Evolutionary conservation across 2,797 vertebrate species (phyloP).

Genomic region (Amphiprion clarkii): DNA sequence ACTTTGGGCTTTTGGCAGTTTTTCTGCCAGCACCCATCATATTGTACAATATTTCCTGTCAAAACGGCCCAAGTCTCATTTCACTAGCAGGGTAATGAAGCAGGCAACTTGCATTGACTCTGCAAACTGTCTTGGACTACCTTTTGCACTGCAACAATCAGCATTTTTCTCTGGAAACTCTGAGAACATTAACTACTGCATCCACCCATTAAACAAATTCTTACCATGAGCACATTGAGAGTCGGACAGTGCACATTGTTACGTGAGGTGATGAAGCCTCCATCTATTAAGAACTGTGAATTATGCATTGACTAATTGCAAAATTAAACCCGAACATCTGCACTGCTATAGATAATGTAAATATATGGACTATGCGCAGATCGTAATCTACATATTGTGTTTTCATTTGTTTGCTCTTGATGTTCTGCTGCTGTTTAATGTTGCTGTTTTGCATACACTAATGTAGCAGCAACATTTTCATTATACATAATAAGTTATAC

Average conservation of each 20-base stretch:
- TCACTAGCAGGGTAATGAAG: constrained; percentile 30
- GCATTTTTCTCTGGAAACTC: constrained; percentile 18
- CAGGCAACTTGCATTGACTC: constrained; percentile 27
- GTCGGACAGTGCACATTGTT: too few relatives aligned
- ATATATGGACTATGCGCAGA: neutral
- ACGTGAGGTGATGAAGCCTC: neutral
- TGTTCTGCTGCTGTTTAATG: constrained; percentile 14
- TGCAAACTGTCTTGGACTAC: neutral
- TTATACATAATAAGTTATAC: constrained; percentile 5
- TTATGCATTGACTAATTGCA: constrained; percentile 6
- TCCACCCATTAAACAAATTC: constrained; percentile 9
- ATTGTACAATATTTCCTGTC: constrained; percentile 4
- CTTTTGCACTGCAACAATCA: constrained; percentile 18
- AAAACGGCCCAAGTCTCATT: constrained; percentile 23
- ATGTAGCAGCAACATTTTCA: constrained; percentile 14
- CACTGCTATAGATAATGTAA: neutral
- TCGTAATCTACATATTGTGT: constrained; percentile 22
- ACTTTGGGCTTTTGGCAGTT: constrained; percentile 4
- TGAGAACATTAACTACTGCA: neutral
- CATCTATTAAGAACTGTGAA: constrained; percentile 21
- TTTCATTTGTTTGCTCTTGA: constrained; percentile 15
- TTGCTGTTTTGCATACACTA: neutral
- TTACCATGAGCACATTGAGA: constrained; percentile 23
- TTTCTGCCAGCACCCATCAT: constrained; percentile 17
- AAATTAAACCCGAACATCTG: constrained; percentile 38